Conservation (phyloP, 2,113 vertebrate species). For the Lonchura striata region DNA sequence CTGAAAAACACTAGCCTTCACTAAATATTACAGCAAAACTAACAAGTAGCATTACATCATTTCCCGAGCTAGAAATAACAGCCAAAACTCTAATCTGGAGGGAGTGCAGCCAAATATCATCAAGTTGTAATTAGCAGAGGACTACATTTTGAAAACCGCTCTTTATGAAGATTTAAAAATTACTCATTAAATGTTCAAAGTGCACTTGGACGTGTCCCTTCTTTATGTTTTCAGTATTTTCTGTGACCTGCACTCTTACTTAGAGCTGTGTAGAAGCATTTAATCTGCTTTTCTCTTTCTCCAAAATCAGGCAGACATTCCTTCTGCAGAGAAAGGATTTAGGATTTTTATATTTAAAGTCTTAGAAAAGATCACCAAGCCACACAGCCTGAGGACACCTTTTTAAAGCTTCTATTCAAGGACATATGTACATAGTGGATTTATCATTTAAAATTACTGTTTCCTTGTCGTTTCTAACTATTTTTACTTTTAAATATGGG, state of each 20-base stretch:
- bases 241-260: background rate
- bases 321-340: background rate
- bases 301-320: background rate
- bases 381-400: background rate
- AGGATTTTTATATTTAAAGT: background rate
- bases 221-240: background rate
- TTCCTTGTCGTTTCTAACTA: background rate
- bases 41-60: background rate
- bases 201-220: rapidly evolving
- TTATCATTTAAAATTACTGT: background rate
- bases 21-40: background rate
- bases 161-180: background rate
- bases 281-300: background rate
- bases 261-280: background rate
- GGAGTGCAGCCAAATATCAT: background rate
- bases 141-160: background rate
- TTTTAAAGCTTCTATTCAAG: background rate
- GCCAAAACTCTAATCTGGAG: background rate
- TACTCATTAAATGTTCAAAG: background rate
- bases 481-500: background rate
- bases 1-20: background rate
- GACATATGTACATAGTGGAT: background rate
- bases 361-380: background rate
- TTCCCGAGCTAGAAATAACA: background rate
- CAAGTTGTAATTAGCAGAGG: constrained; percentile 6